Evolutionary conservation across 1,140 invertebrate genomes (phyloP).

Genomic region (Caerostris darwini): DNA sequence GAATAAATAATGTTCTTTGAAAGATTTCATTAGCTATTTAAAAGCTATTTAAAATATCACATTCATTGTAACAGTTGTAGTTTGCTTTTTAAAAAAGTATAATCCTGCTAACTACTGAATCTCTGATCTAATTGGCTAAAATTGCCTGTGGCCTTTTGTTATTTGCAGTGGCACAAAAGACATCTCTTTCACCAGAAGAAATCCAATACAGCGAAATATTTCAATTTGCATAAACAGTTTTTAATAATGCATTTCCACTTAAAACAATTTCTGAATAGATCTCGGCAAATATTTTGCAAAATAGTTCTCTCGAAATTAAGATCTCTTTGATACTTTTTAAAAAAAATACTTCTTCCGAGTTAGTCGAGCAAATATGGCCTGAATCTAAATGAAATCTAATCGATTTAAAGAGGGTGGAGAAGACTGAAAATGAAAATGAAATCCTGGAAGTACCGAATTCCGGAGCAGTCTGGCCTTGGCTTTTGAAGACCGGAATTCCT

Average conservation of each 20-base stretch:
- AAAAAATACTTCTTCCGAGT: background rate
- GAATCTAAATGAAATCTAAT: slow-evolving; percentile 21
- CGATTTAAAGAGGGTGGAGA: background rate
- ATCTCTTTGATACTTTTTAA: background rate
- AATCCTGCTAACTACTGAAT: background rate
- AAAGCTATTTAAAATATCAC: too few relatives aligned
- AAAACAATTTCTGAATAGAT: background rate
- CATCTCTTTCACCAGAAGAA: background rate
- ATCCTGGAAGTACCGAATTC: slow-evolving; percentile 10
- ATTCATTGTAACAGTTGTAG: too few relatives aligned
- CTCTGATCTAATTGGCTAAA: background rate
- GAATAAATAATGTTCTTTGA: too few relatives aligned
- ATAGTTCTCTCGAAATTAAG: background rate
- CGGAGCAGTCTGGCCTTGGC: background rate
- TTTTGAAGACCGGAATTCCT: background rate
- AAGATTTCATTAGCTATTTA: too few relatives aligned
- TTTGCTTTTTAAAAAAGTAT: background rate
- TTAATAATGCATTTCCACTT: background rate
- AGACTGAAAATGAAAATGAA: background rate
- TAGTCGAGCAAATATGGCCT: background rate
- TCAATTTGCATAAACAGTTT: background rate
- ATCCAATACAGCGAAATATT: background rate
- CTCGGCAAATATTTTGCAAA: background rate
- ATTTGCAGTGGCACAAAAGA: background rate
- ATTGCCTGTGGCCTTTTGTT: background rate